These are phyloP conservation scores for Platichthys stellatus DNA, from an alignment of 2,113 vertebrate genomes.

Conservation along the genomic window DNA sequence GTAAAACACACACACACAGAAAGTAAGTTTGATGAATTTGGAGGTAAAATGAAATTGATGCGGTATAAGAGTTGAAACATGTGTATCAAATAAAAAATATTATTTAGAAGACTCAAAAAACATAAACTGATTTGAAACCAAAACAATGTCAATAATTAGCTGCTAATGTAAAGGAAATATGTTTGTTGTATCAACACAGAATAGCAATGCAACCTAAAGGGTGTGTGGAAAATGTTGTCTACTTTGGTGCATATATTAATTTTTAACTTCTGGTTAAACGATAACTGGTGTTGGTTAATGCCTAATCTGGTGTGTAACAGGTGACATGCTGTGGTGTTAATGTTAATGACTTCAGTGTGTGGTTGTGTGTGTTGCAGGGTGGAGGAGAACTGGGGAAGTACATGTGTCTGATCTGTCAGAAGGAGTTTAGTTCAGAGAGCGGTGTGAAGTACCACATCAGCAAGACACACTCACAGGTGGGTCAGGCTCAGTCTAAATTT, in stretches of 20 bases:
- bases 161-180: neutral
- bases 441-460: constrained; percentile 99
- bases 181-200: neutral
- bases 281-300: neutral
- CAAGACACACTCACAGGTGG: constrained; percentile 96
- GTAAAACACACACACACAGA: neutral
- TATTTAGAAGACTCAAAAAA: neutral
- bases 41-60: neutral
- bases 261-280: neutral
- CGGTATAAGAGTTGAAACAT: neutral
- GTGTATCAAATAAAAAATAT: neutral
- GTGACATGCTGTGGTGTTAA: neutral
- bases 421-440: constrained; percentile 97
- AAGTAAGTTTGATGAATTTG: neutral
- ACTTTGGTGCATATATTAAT: neutral
- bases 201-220: neutral
- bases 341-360: constrained; percentile 8
- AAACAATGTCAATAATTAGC: too few species aligned
- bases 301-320: neutral
- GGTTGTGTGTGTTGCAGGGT: constrained; percentile 82
- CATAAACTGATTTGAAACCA: neutral
- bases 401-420: constrained; percentile 94
- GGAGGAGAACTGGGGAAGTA: constrained; percentile 93
- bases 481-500: constrained; percentile 45
- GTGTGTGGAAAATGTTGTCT: neutral